These are phyloP conservation scores for Schizothorax lantsangensis DNA, from an alignment of 2,797 vertebrate genomes.

Conservation along the genomic window DNA sequence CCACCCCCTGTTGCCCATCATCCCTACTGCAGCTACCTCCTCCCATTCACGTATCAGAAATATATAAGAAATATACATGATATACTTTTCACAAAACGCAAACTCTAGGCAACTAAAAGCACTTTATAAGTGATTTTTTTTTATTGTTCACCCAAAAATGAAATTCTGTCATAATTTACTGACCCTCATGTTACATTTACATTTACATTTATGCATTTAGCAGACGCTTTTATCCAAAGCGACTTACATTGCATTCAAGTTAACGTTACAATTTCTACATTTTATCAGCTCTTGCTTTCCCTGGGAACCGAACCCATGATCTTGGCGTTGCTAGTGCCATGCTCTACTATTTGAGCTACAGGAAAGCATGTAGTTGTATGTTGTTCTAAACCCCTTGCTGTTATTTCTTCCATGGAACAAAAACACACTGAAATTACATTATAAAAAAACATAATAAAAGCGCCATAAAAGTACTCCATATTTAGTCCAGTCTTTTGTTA, in stretches of 20 bases:
- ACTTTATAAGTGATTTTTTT: background rate
- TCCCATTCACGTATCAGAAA: slow-evolving; percentile 15
- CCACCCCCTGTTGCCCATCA: slow-evolving; percentile 51
- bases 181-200: too few species aligned
- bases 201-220: too few species aligned
- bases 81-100: background rate
- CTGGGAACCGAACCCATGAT: too few species aligned
- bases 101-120: background rate
- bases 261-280: too few species aligned
- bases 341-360: too few species aligned
- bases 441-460: background rate
- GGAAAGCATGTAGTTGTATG: too few species aligned
- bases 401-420: background rate
- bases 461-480: background rate
- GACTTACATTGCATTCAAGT: too few species aligned
- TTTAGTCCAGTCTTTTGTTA: background rate
- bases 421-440: background rate
- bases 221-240: too few species aligned
- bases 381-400: background rate
- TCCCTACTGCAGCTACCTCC: slow-evolving; percentile 6
- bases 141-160: background rate
- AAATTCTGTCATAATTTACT: background rate
- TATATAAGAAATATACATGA: background rate
- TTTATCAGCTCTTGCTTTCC: too few species aligned
- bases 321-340: too few species aligned